phyloP scores from a whole-genome alignment of 2,113 vertebrate species.

The Rhinichthys klamathensis region DNA sequence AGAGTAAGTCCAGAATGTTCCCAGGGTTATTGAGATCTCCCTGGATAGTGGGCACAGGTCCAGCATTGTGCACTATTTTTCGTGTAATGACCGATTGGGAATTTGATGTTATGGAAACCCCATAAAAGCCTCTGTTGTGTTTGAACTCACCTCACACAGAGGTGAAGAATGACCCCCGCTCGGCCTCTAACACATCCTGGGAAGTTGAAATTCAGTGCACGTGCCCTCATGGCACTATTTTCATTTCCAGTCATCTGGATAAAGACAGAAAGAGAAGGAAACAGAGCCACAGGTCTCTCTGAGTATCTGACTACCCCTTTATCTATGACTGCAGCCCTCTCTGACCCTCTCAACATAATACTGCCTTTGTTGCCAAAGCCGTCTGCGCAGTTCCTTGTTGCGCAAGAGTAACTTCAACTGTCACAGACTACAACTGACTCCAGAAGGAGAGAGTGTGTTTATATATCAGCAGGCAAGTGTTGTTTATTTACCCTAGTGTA shows the following conservation, averaged over 20 bases:
- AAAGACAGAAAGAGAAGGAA: slow-evolving; percentile 30
- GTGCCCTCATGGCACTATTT: slow-evolving; percentile 46
- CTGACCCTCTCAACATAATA: slow-evolving; percentile 47
- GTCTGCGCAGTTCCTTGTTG: slow-evolving; percentile 47
- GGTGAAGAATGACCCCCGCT: slow-evolving; percentile 43
- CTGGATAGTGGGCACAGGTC: slow-evolving; percentile 34
- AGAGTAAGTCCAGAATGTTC: slow-evolving; percentile 5
- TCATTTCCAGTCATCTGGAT: slow-evolving; percentile 57
- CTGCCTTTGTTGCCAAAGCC: slow-evolving; percentile 53
- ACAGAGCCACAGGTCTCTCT: not conserved
- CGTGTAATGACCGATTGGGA: slow-evolving; percentile 20
- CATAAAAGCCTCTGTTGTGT: slow-evolving; percentile 55
- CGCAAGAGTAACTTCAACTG: slow-evolving; percentile 45
- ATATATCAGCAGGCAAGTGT: slow-evolving; percentile 21
- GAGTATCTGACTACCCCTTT: slow-evolving; percentile 24
- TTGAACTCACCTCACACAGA: slow-evolving; percentile 46
- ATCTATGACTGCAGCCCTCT: slow-evolving; percentile 20
- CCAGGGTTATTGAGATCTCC: slow-evolving; percentile 23
- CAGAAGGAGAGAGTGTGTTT: slow-evolving; percentile 30
- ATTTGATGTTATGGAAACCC: slow-evolving; percentile 32
- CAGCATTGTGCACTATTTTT: slow-evolving; percentile 41
- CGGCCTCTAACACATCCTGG: slow-evolving; percentile 44
- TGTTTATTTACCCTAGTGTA: slow-evolving; percentile 42
- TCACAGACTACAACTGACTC: slow-evolving; percentile 35
- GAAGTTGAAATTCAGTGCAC: slow-evolving; percentile 42